phyloP scores from a whole-genome alignment of 1,140 invertebrate species.

The Aleiodes sp. region DNA sequence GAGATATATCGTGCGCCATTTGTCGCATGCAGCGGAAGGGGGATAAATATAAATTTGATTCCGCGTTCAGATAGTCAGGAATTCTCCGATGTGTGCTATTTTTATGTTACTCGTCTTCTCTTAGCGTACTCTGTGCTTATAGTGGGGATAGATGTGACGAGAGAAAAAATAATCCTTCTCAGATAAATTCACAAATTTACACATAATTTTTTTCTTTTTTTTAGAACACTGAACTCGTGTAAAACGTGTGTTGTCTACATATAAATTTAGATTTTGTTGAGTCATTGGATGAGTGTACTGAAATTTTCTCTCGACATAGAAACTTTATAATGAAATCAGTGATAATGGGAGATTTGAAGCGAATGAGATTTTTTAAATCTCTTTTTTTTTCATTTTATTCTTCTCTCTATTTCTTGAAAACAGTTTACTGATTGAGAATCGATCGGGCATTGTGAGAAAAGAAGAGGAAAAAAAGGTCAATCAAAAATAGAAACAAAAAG shows the following conservation, averaged over 20 bases:
- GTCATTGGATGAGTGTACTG: neutral
- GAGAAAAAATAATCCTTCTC: neutral
- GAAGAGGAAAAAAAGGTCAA: neutral
- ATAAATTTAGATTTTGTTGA: constrained; percentile 8
- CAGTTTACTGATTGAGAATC: neutral
- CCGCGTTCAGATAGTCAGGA: constrained; percentile 43
- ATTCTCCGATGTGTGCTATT: constrained; percentile 21
- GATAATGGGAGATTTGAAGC: constrained; percentile 1
- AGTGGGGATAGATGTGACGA: neutral
- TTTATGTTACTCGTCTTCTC: constrained; percentile 11
- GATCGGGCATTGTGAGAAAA: constrained; percentile 12
- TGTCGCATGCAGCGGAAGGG: constrained; percentile 35
- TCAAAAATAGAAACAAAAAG: neutral
- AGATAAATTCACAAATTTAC: constrained; percentile 19
- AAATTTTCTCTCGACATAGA: neutral
- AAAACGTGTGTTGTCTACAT: neutral
- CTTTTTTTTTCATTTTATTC: neutral
- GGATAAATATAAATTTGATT: constrained; percentile 57
- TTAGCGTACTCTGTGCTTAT: neutral
- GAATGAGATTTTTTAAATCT: neutral
- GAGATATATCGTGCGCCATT: constrained; percentile 31
- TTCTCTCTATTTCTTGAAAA: too few relatives aligned
- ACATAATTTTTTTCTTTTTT: neutral
- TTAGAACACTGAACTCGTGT: neutral
- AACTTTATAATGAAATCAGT: neutral